Base-by-base conservation (phyloP, 2,888 invertebrate species). In the Conops quadrifasciatus region DNA sequence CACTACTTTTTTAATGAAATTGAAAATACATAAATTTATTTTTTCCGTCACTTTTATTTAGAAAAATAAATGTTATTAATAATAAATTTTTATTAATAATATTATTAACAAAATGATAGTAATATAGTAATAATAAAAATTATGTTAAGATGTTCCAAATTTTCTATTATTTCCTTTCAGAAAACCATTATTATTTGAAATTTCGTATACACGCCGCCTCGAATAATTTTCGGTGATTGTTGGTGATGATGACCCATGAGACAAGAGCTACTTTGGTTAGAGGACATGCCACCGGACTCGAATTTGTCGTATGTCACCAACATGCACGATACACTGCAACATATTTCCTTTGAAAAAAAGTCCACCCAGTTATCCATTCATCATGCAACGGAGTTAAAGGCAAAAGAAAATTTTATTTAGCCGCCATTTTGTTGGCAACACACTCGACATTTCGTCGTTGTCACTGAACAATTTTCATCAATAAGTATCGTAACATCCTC, bases 251-350 rank as follows among this genome's bases (percentile, higher is more conserved):
- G 4, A 36, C 36, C 82, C 83, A 82, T 83, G 84, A 84, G 83
- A 84, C 83, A 84, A 84, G 83, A 80, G 82, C 80, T 84, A 80
- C 75, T 82, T 82, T 81, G 79, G 81, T 81, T 81, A 77, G 76
- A 45, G 15, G 60, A 63, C n/a, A 60, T 15, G 63, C 47, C 47
- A 36, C 36, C 36, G 36, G 9, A 36, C 36, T 36, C 9, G 4
- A 36, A 9, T 36, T n/a, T n/a, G n/a, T n/a, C n/a, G n/a, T 43
- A 49, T 49, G 49, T 30, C 58, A 43, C 53, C 43, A 11, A 21
- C 59, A 45, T 59, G 59, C 28, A 49, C 5, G 26, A n/a, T 70
- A 26, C 58, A 56, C 64, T 64, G 26, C 63, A 45, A 49, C 47
- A 45, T 26, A 58, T 43, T 59, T 67, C 59, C 59, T 45, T 47